These are phyloP conservation scores for Salvelinus fontinalis DNA, from an alignment of 2,113 vertebrate species.

Conservation along the genomic window DNA sequence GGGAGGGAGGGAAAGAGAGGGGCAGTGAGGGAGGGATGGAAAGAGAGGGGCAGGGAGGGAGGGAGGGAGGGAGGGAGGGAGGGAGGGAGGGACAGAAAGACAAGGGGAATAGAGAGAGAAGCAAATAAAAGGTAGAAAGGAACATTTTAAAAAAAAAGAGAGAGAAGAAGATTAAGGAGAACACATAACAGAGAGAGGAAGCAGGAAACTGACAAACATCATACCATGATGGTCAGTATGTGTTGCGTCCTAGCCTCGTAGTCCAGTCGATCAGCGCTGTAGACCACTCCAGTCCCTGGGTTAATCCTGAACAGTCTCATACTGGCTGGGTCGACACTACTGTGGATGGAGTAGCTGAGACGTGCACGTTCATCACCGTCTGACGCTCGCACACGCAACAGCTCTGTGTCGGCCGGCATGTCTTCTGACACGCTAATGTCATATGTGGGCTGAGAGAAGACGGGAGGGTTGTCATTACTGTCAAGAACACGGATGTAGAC, in stretches of 20 bases:
- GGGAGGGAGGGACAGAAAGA: conserved; percentile 28
- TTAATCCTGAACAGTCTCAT: conserved; percentile 92
- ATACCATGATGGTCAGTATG: conserved; percentile 93
- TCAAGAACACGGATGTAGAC: conserved; percentile 91
- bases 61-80: background rate
- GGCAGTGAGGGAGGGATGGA: background rate
- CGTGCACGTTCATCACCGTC: conserved; percentile 89
- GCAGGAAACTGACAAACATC: too few species aligned
- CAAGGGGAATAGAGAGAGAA: background rate
- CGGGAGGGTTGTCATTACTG: conserved; percentile 95
- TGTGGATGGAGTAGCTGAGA: conserved; percentile 90
- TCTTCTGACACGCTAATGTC: conserved; percentile 90
- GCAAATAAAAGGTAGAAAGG: too few species aligned
- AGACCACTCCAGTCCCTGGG: conserved; percentile 84
- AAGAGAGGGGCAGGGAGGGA: too few species aligned
- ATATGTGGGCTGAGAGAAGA: conserved; percentile 88
- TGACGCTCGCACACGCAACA: conserved; percentile 84
- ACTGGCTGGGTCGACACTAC: conserved; percentile 87
- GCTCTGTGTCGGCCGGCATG: conserved; percentile 83
- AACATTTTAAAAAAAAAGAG: too few species aligned
- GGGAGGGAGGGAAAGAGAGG: too few species aligned
- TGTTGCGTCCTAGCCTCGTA: conserved; percentile 90
- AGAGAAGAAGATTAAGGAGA: too few species aligned
- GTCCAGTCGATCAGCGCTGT: conserved; percentile 87
- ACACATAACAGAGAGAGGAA: too few species aligned